These are phyloP conservation scores for Vannuccia rotundouncinata DNA, from an alignment of 2,888 invertebrate genomes.

Conservation along the genomic window DNA sequence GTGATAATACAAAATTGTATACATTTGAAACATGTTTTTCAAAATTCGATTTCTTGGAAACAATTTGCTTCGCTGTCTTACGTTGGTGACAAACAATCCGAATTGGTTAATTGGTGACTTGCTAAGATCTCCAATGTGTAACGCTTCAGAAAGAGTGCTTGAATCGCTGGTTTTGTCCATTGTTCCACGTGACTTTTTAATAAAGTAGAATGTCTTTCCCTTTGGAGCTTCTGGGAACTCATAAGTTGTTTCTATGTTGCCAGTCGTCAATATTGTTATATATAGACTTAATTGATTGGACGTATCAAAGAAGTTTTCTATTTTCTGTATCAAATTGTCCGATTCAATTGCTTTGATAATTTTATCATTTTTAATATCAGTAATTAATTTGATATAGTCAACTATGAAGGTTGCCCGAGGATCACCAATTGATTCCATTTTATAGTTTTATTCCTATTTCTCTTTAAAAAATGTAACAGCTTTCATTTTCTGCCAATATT, in stretches of 20 bases:
- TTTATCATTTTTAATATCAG: conserved; percentile 80
- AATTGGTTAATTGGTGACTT: background rate
- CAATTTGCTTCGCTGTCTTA: background rate
- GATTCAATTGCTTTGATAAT: conserved; percentile 66
- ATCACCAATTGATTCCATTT: conserved; percentile 55
- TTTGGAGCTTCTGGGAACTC: conserved; percentile 70
- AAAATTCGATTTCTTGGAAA: too few species aligned
- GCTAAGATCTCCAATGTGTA: conserved; percentile 25
- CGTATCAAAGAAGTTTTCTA: conserved; percentile 9
- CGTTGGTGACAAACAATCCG: background rate
- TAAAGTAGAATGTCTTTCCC: conserved; percentile 61
- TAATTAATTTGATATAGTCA: conserved; percentile 59
- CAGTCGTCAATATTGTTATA: background rate
- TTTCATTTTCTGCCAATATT: background rate
- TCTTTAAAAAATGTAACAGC: background rate
- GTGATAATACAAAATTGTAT: background rate
- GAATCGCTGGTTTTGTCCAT: conserved; percentile 13
- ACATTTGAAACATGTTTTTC: background rate
- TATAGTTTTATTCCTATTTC: background rate
- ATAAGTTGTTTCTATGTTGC: conserved; percentile 64
- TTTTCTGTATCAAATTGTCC: background rate
- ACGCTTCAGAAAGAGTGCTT: background rate
- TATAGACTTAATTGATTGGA: background rate
- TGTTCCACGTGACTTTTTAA: conserved; percentile 63
- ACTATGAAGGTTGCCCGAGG: conserved; percentile 72